Evolutionary conservation across 2,113 vertebrate species (phyloP).

Genomic region (Isurus oxyrinchus): DNA sequence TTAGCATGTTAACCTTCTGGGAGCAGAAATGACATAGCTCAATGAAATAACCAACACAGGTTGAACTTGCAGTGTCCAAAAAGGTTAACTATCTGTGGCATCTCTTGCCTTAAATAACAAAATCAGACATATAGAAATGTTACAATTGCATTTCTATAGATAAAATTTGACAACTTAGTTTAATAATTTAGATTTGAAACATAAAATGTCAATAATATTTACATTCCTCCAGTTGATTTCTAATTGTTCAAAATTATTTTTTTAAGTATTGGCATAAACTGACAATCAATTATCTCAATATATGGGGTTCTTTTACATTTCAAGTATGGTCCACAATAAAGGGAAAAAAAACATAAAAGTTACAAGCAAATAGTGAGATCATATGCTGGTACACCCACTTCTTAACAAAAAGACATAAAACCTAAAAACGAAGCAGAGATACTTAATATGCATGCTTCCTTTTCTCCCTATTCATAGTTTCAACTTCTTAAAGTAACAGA

Average conservation of each 20-base stretch:
- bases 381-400: neutral
- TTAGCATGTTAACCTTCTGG: constrained; percentile 74
- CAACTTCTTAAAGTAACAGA: constrained; percentile 99
- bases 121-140: constrained; percentile 67
- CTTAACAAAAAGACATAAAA: neutral
- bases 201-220: neutral
- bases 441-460: constrained; percentile 77
- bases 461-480: constrained; percentile 71
- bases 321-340: neutral
- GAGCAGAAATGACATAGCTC: constrained; percentile 70
- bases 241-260: neutral
- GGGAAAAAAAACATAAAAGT: neutral
- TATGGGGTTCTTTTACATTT: neutral
- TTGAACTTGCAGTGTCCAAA: constrained; percentile 75
- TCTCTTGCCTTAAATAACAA: constrained; percentile 69
- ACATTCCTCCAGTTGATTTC: neutral
- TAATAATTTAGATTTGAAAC: neutral
- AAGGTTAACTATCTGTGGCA: constrained; percentile 78
- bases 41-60: constrained; percentile 74
- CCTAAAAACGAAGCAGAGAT: neutral
- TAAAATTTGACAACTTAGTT: neutral
- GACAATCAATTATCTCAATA: neutral
- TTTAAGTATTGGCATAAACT: neutral
- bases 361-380: neutral
- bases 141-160: neutral